These are phyloP conservation scores for Drosophila leonis DNA, from an alignment of 2,888 invertebrate species.

Conservation along the genomic window DNA sequence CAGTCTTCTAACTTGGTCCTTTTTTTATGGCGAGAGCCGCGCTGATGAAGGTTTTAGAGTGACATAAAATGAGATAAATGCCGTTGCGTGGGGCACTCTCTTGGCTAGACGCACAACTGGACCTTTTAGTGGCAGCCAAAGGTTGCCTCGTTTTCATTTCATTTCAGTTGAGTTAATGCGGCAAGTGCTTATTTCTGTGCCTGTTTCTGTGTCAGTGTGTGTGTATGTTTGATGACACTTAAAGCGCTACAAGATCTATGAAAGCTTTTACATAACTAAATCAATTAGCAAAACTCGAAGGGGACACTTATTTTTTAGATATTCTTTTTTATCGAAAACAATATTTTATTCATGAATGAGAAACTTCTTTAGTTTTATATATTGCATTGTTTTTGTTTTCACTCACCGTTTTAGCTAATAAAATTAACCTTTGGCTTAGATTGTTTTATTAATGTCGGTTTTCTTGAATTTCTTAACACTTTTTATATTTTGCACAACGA, in stretches of 20 bases:
- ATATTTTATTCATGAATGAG: not conserved
- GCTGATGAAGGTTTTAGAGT: slow-evolving; percentile 68
- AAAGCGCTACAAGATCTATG: slow-evolving; percentile 11
- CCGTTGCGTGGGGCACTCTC: slow-evolving; percentile 24
- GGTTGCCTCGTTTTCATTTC: slow-evolving; percentile 43
- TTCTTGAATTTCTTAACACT: not conserved
- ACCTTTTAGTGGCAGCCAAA: slow-evolving; percentile 44
- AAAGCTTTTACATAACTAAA: slow-evolving; percentile 16
- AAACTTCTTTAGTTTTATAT: not conserved
- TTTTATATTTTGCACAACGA: slow-evolving; percentile 12
- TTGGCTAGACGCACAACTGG: slow-evolving; percentile 38
- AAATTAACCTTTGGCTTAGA: not conserved
- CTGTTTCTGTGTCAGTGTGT: not conserved
- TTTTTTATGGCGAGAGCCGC: slow-evolving; percentile 45
- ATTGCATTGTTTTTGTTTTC: not conserved
- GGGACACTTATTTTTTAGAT: not conserved
- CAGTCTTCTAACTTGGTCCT: slow-evolving; percentile 10
- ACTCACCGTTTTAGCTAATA: slow-evolving; percentile 39
- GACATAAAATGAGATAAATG: slow-evolving; percentile 68
- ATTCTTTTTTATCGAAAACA: no score
- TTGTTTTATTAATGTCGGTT: not conserved
- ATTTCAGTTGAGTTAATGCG: slow-evolving; percentile 30
- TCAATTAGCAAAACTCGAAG: slow-evolving; percentile 25
- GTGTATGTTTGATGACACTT: slow-evolving; percentile 21
- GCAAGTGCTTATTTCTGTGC: slow-evolving; percentile 10